Conservation (phyloP, 2,888 invertebrate species). For the Sesia bembeciformis region DNA sequence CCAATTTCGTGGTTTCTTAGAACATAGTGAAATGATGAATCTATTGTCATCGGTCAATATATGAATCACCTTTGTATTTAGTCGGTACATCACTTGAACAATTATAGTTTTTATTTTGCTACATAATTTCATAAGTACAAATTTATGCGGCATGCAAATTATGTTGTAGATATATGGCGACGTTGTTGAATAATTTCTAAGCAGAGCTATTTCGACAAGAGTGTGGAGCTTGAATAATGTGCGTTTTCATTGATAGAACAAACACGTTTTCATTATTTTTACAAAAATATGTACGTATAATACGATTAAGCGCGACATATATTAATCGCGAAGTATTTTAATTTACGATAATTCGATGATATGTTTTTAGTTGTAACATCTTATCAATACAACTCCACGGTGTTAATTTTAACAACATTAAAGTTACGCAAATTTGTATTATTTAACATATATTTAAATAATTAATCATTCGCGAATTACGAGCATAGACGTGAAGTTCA, state of each 20-base stretch:
- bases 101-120: not conserved
- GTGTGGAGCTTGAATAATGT: too few species aligned
- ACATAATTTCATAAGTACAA: not conserved
- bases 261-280: not conserved
- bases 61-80: too few species aligned
- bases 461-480: not conserved
- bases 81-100: not conserved
- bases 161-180: not conserved
- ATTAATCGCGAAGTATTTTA: not conserved
- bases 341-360: slow-evolving; percentile 11
- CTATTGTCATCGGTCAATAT: too few species aligned
- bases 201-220: too few species aligned
- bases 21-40: too few species aligned
- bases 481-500: not conserved
- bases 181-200: too few species aligned
- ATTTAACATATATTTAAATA: not conserved
- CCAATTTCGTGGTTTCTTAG: too few species aligned
- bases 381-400: slow-evolving; percentile 5
- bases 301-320: not conserved
- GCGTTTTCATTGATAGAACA: not conserved
- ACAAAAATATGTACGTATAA: not conserved
- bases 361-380: slow-evolving; percentile 13
- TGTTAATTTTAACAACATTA: not conserved
- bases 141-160: not conserved
- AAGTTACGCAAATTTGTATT: not conserved